Evolutionary conservation across 2,113 vertebrate genomes (phyloP).

Genomic region (Calidris pugnax): DNA sequence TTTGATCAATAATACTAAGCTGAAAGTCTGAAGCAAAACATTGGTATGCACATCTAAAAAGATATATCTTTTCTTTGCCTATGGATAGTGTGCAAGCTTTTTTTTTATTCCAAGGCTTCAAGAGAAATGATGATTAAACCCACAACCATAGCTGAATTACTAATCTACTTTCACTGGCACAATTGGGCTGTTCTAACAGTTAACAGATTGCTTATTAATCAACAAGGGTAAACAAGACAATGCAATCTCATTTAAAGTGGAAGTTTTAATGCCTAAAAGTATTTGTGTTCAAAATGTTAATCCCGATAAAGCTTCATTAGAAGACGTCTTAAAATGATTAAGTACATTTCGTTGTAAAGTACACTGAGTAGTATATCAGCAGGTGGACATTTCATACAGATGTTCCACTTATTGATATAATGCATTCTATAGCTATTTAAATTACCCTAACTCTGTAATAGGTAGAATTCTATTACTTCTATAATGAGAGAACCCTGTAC

Average conservation of each 20-base stretch:
- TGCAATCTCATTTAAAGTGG: slow-evolving; percentile 75
- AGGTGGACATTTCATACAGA: slow-evolving; percentile 78
- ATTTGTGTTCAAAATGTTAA: slow-evolving; percentile 81
- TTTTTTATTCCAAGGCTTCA: slow-evolving; percentile 68
- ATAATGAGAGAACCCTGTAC: slow-evolving; percentile 73
- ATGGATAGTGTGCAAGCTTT: slow-evolving; percentile 40
- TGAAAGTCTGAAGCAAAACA: slow-evolving; percentile 50
- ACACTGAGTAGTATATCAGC: slow-evolving; percentile 63
- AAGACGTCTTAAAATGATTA: slow-evolving; percentile 74
- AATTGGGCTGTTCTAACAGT: slow-evolving; percentile 70
- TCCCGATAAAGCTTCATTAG: slow-evolving; percentile 75
- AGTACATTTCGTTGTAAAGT: slow-evolving; percentile 70
- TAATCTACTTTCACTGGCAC: slow-evolving; percentile 72
- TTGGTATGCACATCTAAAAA: slow-evolving; percentile 54
- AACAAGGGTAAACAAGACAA: slow-evolving; percentile 82
- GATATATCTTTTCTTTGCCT: slow-evolving; percentile 57
- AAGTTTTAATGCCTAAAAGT: slow-evolving; percentile 76
- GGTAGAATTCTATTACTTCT: slow-evolving; percentile 80
- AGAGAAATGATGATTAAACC: slow-evolving; percentile 74
- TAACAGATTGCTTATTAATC: slow-evolving; percentile 84
- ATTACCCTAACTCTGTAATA: slow-evolving; percentile 77
- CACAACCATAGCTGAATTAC: slow-evolving; percentile 71
- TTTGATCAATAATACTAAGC: slow-evolving; percentile 44
- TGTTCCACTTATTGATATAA: slow-evolving; percentile 77
- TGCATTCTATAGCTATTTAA: slow-evolving; percentile 73